A percentile compares a stretch with the other conserved stretches of the same genome.
These are phyloP conservation scores for Brachylomia viminalis DNA, from an alignment of 2,888 invertebrate genomes.

Conservation along the genomic window DNA sequence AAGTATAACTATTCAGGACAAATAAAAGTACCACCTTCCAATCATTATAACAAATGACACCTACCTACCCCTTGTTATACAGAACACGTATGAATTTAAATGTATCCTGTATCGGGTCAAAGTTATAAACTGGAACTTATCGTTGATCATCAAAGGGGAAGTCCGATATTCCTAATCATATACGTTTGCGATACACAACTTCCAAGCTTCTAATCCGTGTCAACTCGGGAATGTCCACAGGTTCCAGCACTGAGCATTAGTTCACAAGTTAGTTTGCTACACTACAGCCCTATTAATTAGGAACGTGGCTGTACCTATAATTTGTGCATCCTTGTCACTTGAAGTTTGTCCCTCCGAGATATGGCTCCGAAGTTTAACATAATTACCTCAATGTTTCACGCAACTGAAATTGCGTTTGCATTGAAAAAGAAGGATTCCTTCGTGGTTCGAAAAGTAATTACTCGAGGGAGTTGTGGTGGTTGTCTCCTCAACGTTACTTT, in stretches of 20 bases:
- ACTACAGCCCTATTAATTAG: conserved; percentile 50
- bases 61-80: neutral
- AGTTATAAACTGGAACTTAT: conserved; percentile 39
- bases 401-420: conserved; percentile 38
- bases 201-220: conserved; percentile 52
- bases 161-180: conserved; percentile 46
- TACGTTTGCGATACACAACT: conserved; percentile 43
- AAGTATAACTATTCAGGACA: no score
- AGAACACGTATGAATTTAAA: conserved; percentile 15
- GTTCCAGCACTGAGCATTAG: conserved; percentile 39
- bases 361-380: conserved; percentile 38
- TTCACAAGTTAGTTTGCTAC: conserved; percentile 46
- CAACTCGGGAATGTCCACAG: conserved; percentile 48
- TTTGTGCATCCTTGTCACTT: conserved; percentile 56
- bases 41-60: neutral
- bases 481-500: conserved; percentile 48
- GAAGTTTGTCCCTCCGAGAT: conserved; percentile 43
- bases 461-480: conserved; percentile 56
- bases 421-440: conserved; percentile 53
- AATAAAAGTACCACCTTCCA: neutral
- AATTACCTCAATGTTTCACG: conserved; percentile 46
- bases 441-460: conserved; percentile 61
- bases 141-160: conserved; percentile 51
- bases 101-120: conserved; percentile 14
- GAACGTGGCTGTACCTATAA: conserved; percentile 53